Conservation (phyloP, 1,140 invertebrate genomes). For the Diprion similis region DNA sequence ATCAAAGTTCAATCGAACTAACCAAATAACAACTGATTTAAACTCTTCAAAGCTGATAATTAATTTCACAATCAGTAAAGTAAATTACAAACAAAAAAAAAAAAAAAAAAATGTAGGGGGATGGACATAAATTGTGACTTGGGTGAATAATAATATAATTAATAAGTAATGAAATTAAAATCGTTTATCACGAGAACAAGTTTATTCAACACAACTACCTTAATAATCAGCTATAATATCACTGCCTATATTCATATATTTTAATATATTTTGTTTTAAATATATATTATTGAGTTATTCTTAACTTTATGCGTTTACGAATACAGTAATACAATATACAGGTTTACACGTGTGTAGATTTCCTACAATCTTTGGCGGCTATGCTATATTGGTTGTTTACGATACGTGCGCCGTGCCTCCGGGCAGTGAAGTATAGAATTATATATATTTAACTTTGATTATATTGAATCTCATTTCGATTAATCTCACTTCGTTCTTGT, state of each 20-base stretch:
- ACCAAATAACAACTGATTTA: too few relatives aligned
- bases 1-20: too few relatives aligned
- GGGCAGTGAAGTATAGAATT: background rate
- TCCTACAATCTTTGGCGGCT: slow-evolving; percentile 46
- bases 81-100: too few relatives aligned
- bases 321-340: slow-evolving; percentile 49
- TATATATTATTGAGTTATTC: slow-evolving; percentile 34
- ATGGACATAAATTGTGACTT: too few relatives aligned
- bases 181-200: slow-evolving; percentile 55
- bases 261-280: slow-evolving; percentile 40
- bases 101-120: too few relatives aligned
- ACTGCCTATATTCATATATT: slow-evolving; percentile 37
- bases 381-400: slow-evolving; percentile 7
- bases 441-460: background rate
- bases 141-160: too few relatives aligned
- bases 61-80: too few relatives aligned
- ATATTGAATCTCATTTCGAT: too few relatives aligned
- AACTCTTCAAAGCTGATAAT: too few relatives aligned
- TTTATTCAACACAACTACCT: slow-evolving; percentile 59
- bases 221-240: slow-evolving; percentile 49
- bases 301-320: slow-evolving; percentile 44
- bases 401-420: background rate
- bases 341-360: slow-evolving; percentile 40
- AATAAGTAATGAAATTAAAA: too few relatives aligned
- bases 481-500: background rate